Percentiles rank a stretch among this genome's conserved stretches.
These are phyloP conservation scores for Chaetura pelagica DNA, from an alignment of 2,113 vertebrate genomes.

Conservation along the genomic window DNA sequence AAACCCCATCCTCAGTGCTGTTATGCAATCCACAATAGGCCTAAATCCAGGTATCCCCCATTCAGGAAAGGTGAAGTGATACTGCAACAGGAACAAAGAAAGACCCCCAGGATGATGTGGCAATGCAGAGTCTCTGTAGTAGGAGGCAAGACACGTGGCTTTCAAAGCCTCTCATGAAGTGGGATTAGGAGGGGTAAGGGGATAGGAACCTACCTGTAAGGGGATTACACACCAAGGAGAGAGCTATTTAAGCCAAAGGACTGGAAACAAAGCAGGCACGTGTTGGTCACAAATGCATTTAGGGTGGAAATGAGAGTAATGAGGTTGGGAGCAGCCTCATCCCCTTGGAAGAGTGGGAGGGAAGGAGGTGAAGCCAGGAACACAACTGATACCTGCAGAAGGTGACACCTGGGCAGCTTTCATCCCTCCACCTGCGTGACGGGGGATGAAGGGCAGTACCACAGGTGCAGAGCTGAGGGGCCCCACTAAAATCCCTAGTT, in stretches of 20 bases:
- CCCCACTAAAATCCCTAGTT: neutral
- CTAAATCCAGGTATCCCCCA: accelerated
- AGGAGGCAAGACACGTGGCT: accelerated
- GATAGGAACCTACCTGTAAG: neutral
- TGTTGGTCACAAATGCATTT: accelerated
- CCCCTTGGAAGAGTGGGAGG: neutral
- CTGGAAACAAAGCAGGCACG: neutral
- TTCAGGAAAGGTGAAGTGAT: neutral
- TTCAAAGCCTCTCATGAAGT: neutral
- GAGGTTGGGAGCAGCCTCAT: neutral
- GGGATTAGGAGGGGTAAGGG: neutral
- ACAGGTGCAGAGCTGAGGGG: neutral
- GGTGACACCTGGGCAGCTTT: neutral
- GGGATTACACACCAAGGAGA: neutral
- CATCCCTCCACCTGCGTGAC: accelerated
- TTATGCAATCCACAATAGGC: neutral
- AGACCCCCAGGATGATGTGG: accelerated
- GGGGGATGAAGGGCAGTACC: neutral
- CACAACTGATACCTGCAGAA: accelerated
- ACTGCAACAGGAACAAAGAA: neutral
- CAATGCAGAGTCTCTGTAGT: neutral
- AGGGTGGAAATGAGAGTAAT: neutral
- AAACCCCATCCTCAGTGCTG: neutral
- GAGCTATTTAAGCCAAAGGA: neutral
- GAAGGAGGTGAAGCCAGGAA: neutral